phyloP scores from a whole-genome alignment of 2,888 invertebrate genomes.

The Hemistola chrysoprasaria region DNA sequence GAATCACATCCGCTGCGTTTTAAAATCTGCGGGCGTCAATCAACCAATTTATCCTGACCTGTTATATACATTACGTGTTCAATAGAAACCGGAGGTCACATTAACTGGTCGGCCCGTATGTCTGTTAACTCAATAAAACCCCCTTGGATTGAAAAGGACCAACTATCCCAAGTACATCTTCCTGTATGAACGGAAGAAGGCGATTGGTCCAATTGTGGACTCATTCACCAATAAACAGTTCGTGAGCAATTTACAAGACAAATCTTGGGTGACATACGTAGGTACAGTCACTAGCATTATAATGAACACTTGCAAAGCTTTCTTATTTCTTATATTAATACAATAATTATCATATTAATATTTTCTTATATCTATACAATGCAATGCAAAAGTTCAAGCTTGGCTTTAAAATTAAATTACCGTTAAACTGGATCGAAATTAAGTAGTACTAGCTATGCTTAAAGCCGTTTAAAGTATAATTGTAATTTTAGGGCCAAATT shows the following conservation, averaged over 20 bases:
- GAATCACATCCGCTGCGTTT: conserved; percentile 64
- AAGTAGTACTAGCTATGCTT: no score
- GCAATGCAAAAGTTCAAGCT: no score
- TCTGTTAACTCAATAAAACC: conserved; percentile 79
- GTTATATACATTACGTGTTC: conserved; percentile 24
- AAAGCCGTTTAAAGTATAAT: no score
- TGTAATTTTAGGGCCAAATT: no score
- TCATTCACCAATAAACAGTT: conserved; percentile 76
- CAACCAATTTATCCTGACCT: conserved; percentile 43
- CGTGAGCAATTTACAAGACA: conserved; percentile 44
- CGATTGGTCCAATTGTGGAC: conserved; percentile 78
- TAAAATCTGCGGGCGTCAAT: conserved; percentile 66
- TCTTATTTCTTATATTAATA: no score
- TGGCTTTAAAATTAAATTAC: no score
- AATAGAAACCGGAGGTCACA: conserved; percentile 42
- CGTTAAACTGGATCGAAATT: no score
- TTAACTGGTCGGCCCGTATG: conserved; percentile 65
- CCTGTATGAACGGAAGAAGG: conserved; percentile 77
- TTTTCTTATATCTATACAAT: no score
- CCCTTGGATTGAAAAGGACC: conserved; percentile 75
- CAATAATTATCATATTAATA: no score
- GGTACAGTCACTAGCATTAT: no score
- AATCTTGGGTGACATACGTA: conserved; percentile 36
- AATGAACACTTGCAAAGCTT: no score
- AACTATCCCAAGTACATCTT: conserved; percentile 66